phyloP scores from a whole-genome alignment of 2,888 invertebrate genomes.

The Dastarcus helophoroides region DNA sequence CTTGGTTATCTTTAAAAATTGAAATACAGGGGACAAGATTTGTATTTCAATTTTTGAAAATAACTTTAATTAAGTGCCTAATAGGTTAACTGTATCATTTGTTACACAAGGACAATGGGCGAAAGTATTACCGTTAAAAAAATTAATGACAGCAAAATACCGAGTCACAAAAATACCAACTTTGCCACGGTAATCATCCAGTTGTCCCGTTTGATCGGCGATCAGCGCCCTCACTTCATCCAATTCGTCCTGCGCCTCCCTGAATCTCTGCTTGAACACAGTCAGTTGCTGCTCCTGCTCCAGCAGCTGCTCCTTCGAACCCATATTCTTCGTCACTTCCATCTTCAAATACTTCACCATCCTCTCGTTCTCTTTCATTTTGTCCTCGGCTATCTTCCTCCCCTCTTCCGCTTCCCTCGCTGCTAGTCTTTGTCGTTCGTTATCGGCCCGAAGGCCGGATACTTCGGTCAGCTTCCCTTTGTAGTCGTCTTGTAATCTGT shows the following conservation, averaged over 20 bases:
- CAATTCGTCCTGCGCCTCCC: constrained; percentile 49
- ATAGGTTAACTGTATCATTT: constrained; percentile 3
- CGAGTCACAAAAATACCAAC: constrained; percentile 24
- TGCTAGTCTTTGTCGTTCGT: constrained; percentile 39
- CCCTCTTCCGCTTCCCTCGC: constrained; percentile 33
- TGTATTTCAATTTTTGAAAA: too few species aligned
- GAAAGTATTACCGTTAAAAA: constrained; percentile 1
- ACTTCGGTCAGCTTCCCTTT: constrained; percentile 59
- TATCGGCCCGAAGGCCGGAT: constrained; percentile 40
- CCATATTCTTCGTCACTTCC: constrained; percentile 28
- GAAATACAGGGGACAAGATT: too few species aligned
- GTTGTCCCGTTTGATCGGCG: constrained; percentile 53
- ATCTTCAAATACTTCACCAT: constrained; percentile 34
- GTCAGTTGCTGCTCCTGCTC: constrained; percentile 47
- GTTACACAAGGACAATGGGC: constrained; percentile 3
- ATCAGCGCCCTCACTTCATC: constrained; percentile 46
- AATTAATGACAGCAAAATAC: not conserved
- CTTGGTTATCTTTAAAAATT: too few species aligned
- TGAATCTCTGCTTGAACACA: constrained; percentile 42
- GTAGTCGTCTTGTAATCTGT: constrained; percentile 53
- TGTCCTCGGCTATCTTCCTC: constrained; percentile 48
- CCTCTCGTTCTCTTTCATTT: constrained; percentile 46
- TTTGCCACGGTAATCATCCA: constrained; percentile 60
- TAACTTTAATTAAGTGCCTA: constrained; percentile 7
- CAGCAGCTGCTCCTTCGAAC: constrained; percentile 43